A percentile compares a stretch with the other conserved stretches of the same genome.
These are phyloP conservation scores for Enteromius trimaculatus DNA, from an alignment of 2,797 vertebrate species.

Conservation along the genomic window DNA sequence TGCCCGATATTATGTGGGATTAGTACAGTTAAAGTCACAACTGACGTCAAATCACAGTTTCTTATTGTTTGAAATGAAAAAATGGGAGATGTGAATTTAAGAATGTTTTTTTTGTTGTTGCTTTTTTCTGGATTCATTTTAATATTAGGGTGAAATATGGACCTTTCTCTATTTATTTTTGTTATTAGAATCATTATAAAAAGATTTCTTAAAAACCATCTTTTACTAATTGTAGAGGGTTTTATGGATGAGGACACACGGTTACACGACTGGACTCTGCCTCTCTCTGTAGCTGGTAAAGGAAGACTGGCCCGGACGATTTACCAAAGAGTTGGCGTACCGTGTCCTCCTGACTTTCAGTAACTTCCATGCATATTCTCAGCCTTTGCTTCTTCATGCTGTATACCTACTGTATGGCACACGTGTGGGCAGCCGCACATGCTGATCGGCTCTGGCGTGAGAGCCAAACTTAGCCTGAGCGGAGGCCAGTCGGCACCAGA, in stretches of 20 bases:
- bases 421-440: constrained; percentile 21
- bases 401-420: constrained; percentile 18
- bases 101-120: no score
- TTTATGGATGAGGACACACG: not conserved
- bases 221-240: not conserved
- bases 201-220: not conserved
- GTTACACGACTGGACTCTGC: not conserved
- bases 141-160: not conserved
- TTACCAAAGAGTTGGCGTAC: not conserved
- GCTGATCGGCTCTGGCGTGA: constrained; percentile 13
- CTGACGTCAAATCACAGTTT: no score
- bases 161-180: not conserved
- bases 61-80: no score
- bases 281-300: not conserved
- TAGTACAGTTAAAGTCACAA: no score
- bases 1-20: no score
- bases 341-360: not conserved
- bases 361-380: not conserved
- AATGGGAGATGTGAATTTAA: no score
- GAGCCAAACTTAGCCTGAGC: constrained; percentile 31
- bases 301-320: not conserved
- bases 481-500: constrained; percentile 35
- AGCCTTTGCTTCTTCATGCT: not conserved
- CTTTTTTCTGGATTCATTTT: not conserved
- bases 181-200: not conserved